Evolutionary conservation across 2,113 vertebrate species (phyloP).

Genomic region (Pyrgilauda ruficollis): DNA sequence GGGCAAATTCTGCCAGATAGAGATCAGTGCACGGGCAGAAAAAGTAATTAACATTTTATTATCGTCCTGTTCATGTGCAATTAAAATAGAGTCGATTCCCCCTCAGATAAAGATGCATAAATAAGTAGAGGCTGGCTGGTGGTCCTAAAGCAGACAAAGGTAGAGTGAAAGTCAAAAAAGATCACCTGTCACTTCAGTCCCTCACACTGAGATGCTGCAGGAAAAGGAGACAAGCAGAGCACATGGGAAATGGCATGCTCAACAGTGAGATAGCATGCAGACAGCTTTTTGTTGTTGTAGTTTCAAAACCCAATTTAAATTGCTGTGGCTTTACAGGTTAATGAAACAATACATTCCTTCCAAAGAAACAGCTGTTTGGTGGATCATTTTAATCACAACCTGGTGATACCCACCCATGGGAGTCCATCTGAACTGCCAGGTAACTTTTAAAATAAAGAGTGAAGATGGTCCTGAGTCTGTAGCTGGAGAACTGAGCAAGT

Average conservation of each 20-base stretch:
- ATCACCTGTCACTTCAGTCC: neutral
- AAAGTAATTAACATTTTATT: conserved; percentile 62
- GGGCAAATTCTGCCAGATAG: conserved; percentile 48
- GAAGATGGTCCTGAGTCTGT: neutral
- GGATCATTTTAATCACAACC: conserved; percentile 13
- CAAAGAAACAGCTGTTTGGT: conserved; percentile 28
- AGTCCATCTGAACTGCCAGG: neutral
- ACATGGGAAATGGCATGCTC: neutral
- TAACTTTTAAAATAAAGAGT: neutral
- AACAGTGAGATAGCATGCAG: neutral
- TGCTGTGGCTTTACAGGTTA: conserved; percentile 19
- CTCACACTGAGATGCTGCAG: neutral
- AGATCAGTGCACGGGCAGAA: conserved; percentile 37
- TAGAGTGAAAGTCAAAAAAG: neutral
- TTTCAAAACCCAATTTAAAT: neutral
- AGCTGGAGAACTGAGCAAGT: neutral
- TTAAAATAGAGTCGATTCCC: conserved; percentile 46
- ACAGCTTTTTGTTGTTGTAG: neutral
- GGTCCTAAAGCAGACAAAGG: conserved; percentile 21
- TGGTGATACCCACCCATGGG: neutral
- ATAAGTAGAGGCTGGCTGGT: conserved; percentile 15
- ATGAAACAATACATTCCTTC: neutral
- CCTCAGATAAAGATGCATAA: conserved; percentile 49
- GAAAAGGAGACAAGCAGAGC: neutral
- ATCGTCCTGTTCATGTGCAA: conserved; percentile 5